phyloP scores from a whole-genome alignment of 2,797 vertebrate species.

The Hydrocynus forskahlii region DNA sequence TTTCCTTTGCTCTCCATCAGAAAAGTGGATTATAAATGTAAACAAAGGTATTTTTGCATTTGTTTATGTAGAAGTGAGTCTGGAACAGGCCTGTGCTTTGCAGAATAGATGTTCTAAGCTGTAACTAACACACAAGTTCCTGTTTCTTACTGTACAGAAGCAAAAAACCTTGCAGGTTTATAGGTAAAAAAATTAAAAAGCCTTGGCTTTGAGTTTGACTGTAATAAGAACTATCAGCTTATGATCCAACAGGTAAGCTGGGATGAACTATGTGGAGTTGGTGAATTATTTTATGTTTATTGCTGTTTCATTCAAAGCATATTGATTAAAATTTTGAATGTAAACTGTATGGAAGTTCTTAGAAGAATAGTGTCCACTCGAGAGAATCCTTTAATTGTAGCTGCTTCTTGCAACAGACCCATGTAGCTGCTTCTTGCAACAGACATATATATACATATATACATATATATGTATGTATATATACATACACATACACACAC shows the following conservation, averaged over 20 bases:
- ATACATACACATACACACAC: no score
- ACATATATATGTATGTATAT: no score
- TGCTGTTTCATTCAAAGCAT: neutral
- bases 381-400: neutral
- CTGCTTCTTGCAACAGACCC: neutral
- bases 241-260: neutral
- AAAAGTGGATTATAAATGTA: slow-evolving; percentile 7
- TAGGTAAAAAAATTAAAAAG: no score
- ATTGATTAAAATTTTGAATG: neutral
- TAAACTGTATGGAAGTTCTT: neutral
- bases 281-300: neutral
- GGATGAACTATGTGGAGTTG: neutral
- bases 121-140: neutral
- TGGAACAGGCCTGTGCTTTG: neutral
- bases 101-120: neutral
- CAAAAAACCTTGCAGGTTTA: neutral
- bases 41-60: neutral
- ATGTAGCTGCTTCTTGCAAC: no score
- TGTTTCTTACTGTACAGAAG: slow-evolving; percentile 31
- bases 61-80: neutral
- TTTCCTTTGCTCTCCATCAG: neutral
- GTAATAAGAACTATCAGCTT: no score
- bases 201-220: neutral
- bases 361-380: neutral
- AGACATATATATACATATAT: no score